Evolutionary conservation across 2,797 vertebrate genomes (phyloP).

Genomic region (Melanotaenia trifasciata): DNA sequence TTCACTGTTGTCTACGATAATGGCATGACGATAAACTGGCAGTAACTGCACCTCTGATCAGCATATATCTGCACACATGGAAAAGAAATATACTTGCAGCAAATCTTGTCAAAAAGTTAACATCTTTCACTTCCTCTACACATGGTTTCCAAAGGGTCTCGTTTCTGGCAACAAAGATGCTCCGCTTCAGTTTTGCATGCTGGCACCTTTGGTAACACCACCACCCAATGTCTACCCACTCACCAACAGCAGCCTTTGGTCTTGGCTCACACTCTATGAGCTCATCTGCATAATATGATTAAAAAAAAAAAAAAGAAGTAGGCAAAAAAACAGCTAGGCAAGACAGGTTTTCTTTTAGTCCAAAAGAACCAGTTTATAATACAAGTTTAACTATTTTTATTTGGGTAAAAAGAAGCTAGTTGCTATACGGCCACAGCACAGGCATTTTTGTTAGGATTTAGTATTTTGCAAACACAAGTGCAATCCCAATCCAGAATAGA

Average conservation of each 20-base stretch:
- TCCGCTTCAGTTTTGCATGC: background rate
- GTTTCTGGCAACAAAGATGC: background rate
- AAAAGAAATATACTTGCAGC: background rate
- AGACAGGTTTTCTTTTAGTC: background rate
- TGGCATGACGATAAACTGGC: background rate
- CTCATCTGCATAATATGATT: background rate
- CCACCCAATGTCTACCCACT: background rate
- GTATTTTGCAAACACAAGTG: background rate
- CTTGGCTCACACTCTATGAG: background rate
- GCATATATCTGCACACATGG: background rate
- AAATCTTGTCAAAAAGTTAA: background rate
- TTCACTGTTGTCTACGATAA: constrained; percentile 2
- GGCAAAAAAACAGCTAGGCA: no score
- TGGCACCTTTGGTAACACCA: background rate
- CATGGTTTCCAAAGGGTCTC: background rate
- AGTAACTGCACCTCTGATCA: background rate
- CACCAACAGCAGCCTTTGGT: background rate
- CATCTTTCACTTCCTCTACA: background rate
- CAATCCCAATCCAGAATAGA: background rate
- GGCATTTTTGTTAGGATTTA: background rate
- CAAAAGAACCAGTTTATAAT: no score
- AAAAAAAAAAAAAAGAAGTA: no score
- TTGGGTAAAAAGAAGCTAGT: no score
- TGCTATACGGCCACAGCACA: background rate
- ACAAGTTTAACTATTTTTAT: no score